A percentile compares a stretch with the other conserved stretches of the same genome.
Conservation (phyloP, 2,113 vertebrate genomes). For the Myrmophylax atrothorax region DNA sequence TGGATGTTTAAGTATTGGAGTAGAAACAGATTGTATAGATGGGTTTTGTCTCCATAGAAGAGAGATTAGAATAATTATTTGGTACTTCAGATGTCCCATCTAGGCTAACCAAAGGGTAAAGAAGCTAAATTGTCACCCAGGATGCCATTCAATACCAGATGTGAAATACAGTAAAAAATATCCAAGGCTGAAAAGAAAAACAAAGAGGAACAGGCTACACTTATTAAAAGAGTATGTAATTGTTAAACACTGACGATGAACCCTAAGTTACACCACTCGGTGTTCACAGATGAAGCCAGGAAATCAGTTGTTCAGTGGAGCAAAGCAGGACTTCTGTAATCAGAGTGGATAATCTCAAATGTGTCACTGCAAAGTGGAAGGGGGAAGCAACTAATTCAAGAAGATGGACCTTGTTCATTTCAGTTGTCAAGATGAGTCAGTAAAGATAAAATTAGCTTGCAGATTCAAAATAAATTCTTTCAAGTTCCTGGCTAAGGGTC, state of each 20-base stretch:
- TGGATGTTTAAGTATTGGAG: background rate
- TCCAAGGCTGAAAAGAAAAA: background rate
- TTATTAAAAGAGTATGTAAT: background rate
- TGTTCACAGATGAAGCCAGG: background rate
- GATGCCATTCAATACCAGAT: background rate
- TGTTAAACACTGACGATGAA: background rate
- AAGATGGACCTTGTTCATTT: background rate
- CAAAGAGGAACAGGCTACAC: background rate
- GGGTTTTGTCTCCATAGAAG: background rate
- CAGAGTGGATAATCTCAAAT: slow-evolving; percentile 5
- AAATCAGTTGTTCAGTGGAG: background rate
- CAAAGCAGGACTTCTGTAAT: background rate
- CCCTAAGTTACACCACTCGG: background rate
- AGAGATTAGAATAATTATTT: background rate
- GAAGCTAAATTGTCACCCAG: background rate
- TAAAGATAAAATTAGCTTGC: background rate
- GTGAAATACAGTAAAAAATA: background rate
- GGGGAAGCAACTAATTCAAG: background rate
- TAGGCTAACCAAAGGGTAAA: background rate
- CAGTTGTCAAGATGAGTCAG: background rate
- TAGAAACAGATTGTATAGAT: background rate
- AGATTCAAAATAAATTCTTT: background rate
- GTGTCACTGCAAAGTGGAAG: background rate
- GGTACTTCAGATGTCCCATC: background rate
- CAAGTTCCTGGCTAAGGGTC: background rate